Evolutionary conservation across 2,113 vertebrate species (phyloP), one percentile per base, ranked within the genome.

Genomic region (Serilophus lunatus): DNA sequence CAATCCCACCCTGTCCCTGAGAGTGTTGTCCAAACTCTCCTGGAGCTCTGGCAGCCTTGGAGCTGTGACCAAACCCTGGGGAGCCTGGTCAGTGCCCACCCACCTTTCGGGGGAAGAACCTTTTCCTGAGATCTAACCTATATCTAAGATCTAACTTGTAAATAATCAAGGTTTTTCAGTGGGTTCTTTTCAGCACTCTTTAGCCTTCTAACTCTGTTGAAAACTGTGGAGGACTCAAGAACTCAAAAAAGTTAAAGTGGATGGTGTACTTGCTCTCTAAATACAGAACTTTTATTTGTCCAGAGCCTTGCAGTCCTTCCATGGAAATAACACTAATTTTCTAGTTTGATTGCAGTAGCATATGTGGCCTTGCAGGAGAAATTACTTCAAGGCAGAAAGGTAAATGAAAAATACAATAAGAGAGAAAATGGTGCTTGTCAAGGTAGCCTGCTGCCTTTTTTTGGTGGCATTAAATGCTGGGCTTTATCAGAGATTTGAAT

Each of bases 11-110:
- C 20, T 68, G 54, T 57, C 8, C 44, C 60, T 85, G 50, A 9
- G 26, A 33, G 5, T 1, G 0, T 4, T 61, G 23, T 61, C n/a
- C 74, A 6, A 23, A 13, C 0, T 0, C 5, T 40, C 25, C 77
- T 14, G 18, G 70, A 18, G 38, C 45, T 68, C n/a, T 75, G 79
- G 17, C 22, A 70, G 26, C n/a, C 22, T 8, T 6, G 25, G 63
- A 12, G 25, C 35, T 0, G 3, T 61, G 45, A 3, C 38, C 69
- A 18, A n/a, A 66, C 28, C 28, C 28, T 60, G 38, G 53, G 19
- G 45, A 75, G 15, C 23, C 77, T 66, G 44, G 3, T 1, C 12
- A 88, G 51, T 59, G 36, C 44, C 66, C 31, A 4, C 3, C 0
- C 38, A 45, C 10, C 7, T 10, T 82, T 13, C 45, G 28, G n/a